A percentile compares a stretch with the other conserved stretches of the same genome.
Evolutionary conservation across 2,888 invertebrate species (phyloP).

Genomic region (Thelaira solivaga): DNA sequence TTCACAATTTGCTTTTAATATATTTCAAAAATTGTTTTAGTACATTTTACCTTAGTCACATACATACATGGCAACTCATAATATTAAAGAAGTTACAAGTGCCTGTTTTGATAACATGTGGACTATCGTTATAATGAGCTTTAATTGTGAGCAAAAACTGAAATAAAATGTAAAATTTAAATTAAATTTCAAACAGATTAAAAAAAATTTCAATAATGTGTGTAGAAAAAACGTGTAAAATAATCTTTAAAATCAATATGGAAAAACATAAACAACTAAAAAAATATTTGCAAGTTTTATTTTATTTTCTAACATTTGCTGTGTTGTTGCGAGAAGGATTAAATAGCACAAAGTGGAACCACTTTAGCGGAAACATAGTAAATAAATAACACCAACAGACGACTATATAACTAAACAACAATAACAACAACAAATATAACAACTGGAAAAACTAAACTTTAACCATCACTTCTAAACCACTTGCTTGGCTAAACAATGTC

Average conservation of each 20-base stretch:
- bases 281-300: constrained; percentile 39
- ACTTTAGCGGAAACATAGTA: constrained; percentile 66
- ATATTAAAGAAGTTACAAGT: no score
- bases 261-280: constrained; percentile 29
- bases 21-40: no score
- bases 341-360: constrained; percentile 67
- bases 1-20: no score
- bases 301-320: neutral
- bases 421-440: constrained; percentile 25
- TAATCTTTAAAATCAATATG: constrained; percentile 39
- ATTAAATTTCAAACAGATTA: neutral
- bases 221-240: neutral
- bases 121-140: no score
- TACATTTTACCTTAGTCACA: no score
- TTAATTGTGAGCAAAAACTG: no score
- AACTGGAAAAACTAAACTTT: constrained; percentile 53
- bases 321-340: constrained; percentile 60
- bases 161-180: neutral
- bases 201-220: neutral
- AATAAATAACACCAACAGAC: constrained; percentile 63
- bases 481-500: constrained; percentile 63
- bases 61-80: no score
- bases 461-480: constrained; percentile 63
- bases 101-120: no score
- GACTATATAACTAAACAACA: constrained; percentile 42